phyloP scores from a whole-genome alignment of 1,140 invertebrate genomes.

The Branchinecta lindahli region DNA sequence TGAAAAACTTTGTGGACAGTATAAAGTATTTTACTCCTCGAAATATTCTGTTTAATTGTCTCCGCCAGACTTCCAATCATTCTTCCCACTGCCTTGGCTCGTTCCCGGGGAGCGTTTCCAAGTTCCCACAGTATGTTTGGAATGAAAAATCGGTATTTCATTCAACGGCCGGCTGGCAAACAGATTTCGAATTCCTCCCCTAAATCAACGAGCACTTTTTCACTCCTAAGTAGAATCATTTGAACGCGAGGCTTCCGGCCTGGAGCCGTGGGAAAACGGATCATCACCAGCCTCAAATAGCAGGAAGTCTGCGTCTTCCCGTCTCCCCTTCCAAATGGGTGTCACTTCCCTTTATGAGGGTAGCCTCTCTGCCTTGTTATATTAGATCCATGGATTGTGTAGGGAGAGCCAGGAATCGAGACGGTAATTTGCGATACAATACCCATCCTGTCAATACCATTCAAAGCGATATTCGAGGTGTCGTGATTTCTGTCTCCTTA shows the following conservation, averaged over 20 bases:
- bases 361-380: neutral
- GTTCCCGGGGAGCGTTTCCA: too few relatives aligned
- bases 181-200: constrained; percentile 3
- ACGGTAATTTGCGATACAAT: neutral
- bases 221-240: neutral
- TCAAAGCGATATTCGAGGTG: neutral
- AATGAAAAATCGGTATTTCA: constrained; percentile 7
- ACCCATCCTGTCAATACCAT: neutral
- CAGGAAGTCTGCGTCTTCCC: neutral
- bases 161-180: constrained; percentile 4
- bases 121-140: neutral
- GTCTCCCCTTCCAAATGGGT: neutral
- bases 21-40: too few relatives aligned
- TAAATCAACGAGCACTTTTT: neutral
- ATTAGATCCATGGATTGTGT: neutral
- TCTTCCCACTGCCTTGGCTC: too few relatives aligned
- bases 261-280: constrained; percentile 3
- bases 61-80: too few relatives aligned
- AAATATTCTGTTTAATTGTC: too few relatives aligned
- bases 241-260: neutral
- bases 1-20: too few relatives aligned
- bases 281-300: neutral
- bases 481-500: too few relatives aligned
- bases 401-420: neutral
- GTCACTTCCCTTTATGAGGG: neutral